Evolutionary conservation across 2,797 vertebrate genomes (phyloP), one percentile per base, ranked within the genome.

Genomic region (Helicolenus hilgendorfi): DNA sequence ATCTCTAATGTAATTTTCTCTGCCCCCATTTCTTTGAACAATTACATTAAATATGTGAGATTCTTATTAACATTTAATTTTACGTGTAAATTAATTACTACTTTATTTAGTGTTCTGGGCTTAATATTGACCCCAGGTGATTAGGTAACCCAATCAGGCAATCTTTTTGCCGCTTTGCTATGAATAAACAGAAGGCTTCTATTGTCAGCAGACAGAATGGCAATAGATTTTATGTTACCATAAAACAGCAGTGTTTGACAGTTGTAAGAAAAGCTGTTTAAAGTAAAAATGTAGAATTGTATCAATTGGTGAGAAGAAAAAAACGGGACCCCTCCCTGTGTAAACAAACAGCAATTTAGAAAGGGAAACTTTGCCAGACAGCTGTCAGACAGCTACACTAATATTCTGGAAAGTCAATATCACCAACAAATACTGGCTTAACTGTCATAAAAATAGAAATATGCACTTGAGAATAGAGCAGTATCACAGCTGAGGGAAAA

Each of bases 161-260:
- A 6, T 38, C 1, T 18, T 78, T 77, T 35, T 56, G 22, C 53
- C 55, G 45, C 53, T 58, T 78, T 62, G 5, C 56, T 53, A 9
- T 22, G 13, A 65, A 73, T 33, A 60, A 33, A 79, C 60, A 10
- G 5, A 0, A 7, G 58, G 38, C 13, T 24, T 63, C 55, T 11
- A 24, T 29, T 86, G 24, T 71, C 58, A 78, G 14, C 15, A 70
- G 33, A 74, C 13, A 58, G 69, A 77, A 67, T 27, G 53, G 41
- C 31, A 72, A 65, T 20, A 20, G 20, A 8, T 29, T 53, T 59
- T 35, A 67, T 74, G 69, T 80, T 75, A 24, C 35, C 26, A 63
- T 13, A 77, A 81, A 79, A 53, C 20, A 24, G 31, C 45, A 36
- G 14, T 1, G 18, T 59, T 59, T 76, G 35, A 24, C 9, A 35